Conservation (phyloP, 2,113 vertebrate species). For the Galeopterus variegatus region DNA sequence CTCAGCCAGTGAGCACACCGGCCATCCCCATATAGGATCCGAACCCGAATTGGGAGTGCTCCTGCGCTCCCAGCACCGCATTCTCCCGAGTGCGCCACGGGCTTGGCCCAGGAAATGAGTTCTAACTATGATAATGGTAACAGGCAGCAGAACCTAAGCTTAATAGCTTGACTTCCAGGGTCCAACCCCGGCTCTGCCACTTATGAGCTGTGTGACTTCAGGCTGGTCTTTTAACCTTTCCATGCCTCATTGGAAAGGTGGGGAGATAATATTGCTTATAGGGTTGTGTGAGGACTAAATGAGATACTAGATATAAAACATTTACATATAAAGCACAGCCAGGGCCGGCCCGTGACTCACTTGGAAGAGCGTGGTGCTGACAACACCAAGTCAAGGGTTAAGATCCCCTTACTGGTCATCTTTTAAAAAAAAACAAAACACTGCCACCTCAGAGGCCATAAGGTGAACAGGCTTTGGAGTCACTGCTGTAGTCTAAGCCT, state of each 20-base stretch:
- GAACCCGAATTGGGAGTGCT: too few relatives aligned
- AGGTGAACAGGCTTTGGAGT: neutral
- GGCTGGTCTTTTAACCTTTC: neutral
- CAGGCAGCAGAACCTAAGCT: neutral
- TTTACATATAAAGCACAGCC: neutral
- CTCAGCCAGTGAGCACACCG: too few relatives aligned
- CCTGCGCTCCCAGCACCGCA: too few relatives aligned
- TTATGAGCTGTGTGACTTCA: neutral
- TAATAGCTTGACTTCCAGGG: neutral
- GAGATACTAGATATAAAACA: neutral
- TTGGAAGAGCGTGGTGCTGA: too few relatives aligned
- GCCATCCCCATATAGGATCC: too few relatives aligned
- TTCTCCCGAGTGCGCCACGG: too few relatives aligned
- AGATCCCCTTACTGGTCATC: too few relatives aligned
- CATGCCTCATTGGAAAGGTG: slow-evolving; percentile 4
- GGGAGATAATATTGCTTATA: neutral
- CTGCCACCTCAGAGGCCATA: neutral
- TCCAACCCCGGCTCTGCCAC: neutral
- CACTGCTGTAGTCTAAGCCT: neutral
- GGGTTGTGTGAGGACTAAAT: neutral
- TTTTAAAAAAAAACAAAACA: too few relatives aligned
- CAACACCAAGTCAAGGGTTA: too few relatives aligned
- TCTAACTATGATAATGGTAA: neutral
- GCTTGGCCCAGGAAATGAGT: neutral
- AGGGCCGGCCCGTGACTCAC: too few relatives aligned